Conservation (phyloP, 1,140 invertebrate genomes). For the Araneus ventricosus region DNA sequence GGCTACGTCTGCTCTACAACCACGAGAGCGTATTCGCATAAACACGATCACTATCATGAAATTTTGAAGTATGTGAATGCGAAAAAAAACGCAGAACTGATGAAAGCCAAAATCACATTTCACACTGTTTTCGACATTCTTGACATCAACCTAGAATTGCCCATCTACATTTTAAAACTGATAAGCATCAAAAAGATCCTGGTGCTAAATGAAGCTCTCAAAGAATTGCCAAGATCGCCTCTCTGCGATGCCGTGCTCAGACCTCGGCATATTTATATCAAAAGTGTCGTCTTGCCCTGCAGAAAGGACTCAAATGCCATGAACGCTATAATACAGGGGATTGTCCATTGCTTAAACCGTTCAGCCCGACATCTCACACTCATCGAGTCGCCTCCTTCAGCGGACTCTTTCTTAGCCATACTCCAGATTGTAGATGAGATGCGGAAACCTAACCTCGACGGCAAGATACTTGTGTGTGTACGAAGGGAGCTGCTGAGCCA, state of each 20-base stretch:
- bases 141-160: neutral
- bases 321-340: neutral
- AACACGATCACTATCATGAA: neutral
- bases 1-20: too few species aligned
- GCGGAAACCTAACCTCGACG: neutral
- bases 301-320: neutral
- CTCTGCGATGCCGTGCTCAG: neutral
- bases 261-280: neutral
- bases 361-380: neutral
- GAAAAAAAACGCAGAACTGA: neutral
- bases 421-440: neutral
- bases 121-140: neutral
- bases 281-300: neutral
- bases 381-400: neutral
- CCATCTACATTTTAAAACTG: neutral
- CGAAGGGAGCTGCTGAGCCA: neutral
- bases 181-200: neutral
- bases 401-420: neutral
- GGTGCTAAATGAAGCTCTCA: neutral
- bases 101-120: neutral
- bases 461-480: neutral
- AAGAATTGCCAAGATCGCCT: neutral
- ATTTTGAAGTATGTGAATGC: neutral
- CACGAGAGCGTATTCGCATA: neutral
- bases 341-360: neutral